phyloP scores from a whole-genome alignment of 2,797 vertebrate species.

The Gorsachius magnificus region DNA sequence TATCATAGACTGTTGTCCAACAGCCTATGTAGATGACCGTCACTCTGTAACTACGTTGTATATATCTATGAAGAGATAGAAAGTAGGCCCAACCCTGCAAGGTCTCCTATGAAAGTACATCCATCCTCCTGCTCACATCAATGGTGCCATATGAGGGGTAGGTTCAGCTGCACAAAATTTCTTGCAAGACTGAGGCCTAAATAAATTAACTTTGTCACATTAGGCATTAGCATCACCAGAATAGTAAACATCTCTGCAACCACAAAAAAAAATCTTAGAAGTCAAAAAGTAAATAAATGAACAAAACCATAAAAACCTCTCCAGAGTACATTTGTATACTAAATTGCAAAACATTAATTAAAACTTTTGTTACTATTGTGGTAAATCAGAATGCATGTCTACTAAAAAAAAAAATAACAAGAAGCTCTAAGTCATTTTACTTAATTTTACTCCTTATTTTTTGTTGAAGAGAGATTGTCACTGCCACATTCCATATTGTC shows the following conservation, averaged over 20 bases:
- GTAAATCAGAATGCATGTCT: background rate
- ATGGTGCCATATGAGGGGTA: background rate
- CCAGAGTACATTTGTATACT: conserved; percentile 17
- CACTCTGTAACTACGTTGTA: background rate
- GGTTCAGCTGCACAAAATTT: background rate
- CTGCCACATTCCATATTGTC: conserved; percentile 43
- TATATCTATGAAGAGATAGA: conserved; percentile 48
- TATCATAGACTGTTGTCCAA: conserved; percentile 6
- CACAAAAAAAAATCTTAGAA: conserved; percentile 1
- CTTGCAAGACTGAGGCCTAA: conserved; percentile 13
- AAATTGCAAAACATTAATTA: conserved; percentile 22
- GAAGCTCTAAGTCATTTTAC: background rate
- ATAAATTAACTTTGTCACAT: conserved; percentile 51
- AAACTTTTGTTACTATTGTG: background rate
- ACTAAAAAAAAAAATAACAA: background rate
- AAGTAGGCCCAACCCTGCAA: background rate
- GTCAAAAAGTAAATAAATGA: background rate
- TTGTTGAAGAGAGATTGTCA: conserved; percentile 66
- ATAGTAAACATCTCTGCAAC: conserved; percentile 33
- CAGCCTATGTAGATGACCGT: conserved; percentile 36
- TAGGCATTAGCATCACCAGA: conserved; percentile 60
- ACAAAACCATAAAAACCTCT: background rate
- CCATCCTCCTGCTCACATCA: background rate
- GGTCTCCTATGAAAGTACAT: background rate
- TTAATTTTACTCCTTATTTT: background rate